Conservation (phyloP, 1,140 invertebrate genomes). For the Drosophila obscura region DNA sequence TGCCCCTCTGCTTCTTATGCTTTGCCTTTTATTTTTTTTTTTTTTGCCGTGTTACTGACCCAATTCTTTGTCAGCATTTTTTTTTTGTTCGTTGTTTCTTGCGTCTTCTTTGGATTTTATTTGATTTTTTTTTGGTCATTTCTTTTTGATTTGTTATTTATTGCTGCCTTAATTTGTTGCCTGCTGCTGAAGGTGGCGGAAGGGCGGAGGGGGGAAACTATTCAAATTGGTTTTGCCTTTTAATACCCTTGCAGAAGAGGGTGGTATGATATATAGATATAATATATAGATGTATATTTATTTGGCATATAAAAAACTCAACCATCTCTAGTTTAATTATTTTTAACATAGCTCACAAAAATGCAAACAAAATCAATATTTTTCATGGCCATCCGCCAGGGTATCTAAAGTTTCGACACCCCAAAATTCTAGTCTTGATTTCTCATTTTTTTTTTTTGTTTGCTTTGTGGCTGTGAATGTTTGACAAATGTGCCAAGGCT, state of each 20-base stretch:
- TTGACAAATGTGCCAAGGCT: slow-evolving; percentile 67
- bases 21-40: slow-evolving; percentile 39
- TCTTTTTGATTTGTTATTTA: slow-evolving; percentile 80
- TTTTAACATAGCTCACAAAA: no score
- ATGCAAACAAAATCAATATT: no score
- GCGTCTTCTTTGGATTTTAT: slow-evolving; percentile 54
- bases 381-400: neutral
- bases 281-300: no score
- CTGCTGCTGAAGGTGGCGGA: slow-evolving; percentile 21
- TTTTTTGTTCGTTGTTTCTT: slow-evolving; percentile 4
- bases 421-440: no score
- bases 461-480: slow-evolving; percentile 24
- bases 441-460: neutral
- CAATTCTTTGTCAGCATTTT: slow-evolving; percentile 67
- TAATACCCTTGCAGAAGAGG: neutral
- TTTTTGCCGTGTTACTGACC: slow-evolving; percentile 77
- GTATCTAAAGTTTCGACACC: neutral
- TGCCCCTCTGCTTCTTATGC: slow-evolving; percentile 33
- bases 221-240: slow-evolving; percentile 51
- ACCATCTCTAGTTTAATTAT: no score
- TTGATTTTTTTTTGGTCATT: slow-evolving; percentile 64
- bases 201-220: slow-evolving; percentile 27
- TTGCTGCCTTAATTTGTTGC: slow-evolving; percentile 74
- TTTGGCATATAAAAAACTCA: no score
- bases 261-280: no score